phyloP scores from a whole-genome alignment of 2,888 invertebrate species.

The Mylabris sibirica region DNA sequence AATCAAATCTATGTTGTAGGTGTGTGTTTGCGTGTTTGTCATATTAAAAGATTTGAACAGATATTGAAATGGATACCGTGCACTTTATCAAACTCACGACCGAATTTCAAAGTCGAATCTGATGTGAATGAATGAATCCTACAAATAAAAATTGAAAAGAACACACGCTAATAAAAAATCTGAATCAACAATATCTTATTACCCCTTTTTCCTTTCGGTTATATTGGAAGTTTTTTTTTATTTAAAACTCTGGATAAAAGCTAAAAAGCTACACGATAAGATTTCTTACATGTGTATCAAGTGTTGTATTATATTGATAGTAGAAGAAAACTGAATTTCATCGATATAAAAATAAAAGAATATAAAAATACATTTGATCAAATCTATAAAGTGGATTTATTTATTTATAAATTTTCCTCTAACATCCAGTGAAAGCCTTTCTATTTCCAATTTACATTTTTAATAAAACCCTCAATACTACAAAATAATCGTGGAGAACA shows the following conservation, averaged over 20 bases:
- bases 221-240: background rate
- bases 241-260: background rate
- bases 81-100: background rate
- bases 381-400: background rate
- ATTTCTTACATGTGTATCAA: background rate
- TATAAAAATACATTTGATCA: background rate
- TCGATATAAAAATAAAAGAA: background rate
- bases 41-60: background rate
- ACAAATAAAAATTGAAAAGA: background rate
- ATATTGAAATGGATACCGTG: background rate
- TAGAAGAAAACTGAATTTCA: background rate
- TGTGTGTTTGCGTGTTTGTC: background rate
- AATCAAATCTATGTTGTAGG: background rate
- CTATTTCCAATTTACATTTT: background rate
- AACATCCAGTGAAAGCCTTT: background rate
- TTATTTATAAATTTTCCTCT: background rate
- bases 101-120: background rate
- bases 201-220: background rate
- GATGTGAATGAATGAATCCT: background rate
- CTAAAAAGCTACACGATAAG: background rate
- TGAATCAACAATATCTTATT: background rate
- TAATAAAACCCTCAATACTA: background rate
- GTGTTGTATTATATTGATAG: background rate
- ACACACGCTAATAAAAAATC: too few species aligned
- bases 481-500: background rate